Base-by-base conservation (phyloP, 1,140 invertebrate genomes). In the Laupala kohalensis region DNA sequence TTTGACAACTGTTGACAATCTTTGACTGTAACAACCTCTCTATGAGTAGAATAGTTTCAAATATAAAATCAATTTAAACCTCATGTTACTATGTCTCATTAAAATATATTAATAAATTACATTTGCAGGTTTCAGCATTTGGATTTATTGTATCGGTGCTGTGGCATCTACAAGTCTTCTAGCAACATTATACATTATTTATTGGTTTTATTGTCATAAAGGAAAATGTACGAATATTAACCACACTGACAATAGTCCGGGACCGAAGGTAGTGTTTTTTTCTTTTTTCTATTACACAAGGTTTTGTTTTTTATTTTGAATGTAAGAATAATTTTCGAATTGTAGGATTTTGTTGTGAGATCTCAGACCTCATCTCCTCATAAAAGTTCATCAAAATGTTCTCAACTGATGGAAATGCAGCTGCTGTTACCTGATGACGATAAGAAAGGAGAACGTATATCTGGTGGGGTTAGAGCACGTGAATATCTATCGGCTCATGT, bases 401-500 rank as follows among this genome's bases (percentile, higher is more conserved):
- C 81, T 82, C 75, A 92, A 84, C 88, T 88, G 4, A 88, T 89
- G 5, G 92, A 94, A 81, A 86, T 92, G 85, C 91, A 88, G 78
- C 89, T 88, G 64, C 80, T 93, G 29, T 76, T 93, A 64, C 84
- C 88, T 2, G 87, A 86, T 70, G 82, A 63, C 80, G 66, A 79
- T 81, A 6, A 80, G 80, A 73, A 84, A 79, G 66, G 77, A 82
- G 62, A 83, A 83, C 77, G 81, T 84, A 77, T 78, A 83, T 75
- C 83, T 80, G 78, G 81, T 83, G 78, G 74, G 84, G 74, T 85
- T 84, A 15, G 82, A 85, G 73, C 70, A 78, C 86, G 73, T 82
- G 87, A 79, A 87, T 92, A 74, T 87, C 87, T 76, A 85, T 77
- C 85, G 23, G 29, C 68, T 76, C 95, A 87, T 82, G 86, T 98